Percentiles rank a stretch among this genome's conserved stretches.
Conservation (phyloP, 2,888 invertebrate species). For the Embidobia sp. region DNA sequence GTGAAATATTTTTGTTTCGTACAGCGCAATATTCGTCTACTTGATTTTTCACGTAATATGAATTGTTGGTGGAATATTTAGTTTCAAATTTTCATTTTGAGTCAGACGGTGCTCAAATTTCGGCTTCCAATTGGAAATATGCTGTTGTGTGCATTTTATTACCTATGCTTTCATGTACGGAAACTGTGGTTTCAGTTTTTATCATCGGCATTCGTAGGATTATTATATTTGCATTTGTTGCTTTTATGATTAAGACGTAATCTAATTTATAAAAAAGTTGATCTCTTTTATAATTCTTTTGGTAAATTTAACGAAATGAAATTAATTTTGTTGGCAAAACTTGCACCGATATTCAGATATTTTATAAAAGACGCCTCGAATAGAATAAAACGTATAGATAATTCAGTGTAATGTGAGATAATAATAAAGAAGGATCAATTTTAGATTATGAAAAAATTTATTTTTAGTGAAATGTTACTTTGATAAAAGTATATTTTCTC, state of each 20-base stretch:
- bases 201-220: not conserved
- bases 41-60: slow-evolving; percentile 19
- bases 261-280: not conserved
- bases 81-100: slow-evolving; percentile 30
- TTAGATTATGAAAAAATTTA: no score
- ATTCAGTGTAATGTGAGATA: no score
- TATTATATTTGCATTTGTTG: not conserved
- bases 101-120: slow-evolving; percentile 14
- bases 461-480: no score
- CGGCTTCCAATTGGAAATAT: slow-evolving; percentile 1
- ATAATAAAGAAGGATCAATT: no score
- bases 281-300: not conserved
- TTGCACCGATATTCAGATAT: no score
- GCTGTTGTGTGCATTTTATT: slow-evolving; percentile 16
- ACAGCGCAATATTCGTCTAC: slow-evolving; percentile 5
- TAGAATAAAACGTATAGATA: no score
- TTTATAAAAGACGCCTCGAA: no score
- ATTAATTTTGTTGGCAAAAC: no score
- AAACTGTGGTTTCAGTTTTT: slow-evolving; percentile 5
- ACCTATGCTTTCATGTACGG: not conserved
- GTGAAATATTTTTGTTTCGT: slow-evolving; percentile 30
- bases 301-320: not conserved
- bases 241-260: not conserved
- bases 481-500: no score
- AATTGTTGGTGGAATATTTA: slow-evolving; percentile 30